Percentiles rank a stretch among this genome's conserved stretches.
phyloP scores from a whole-genome alignment of 2,113 vertebrate species.

The Oncorhynchus tshawytscha region DNA sequence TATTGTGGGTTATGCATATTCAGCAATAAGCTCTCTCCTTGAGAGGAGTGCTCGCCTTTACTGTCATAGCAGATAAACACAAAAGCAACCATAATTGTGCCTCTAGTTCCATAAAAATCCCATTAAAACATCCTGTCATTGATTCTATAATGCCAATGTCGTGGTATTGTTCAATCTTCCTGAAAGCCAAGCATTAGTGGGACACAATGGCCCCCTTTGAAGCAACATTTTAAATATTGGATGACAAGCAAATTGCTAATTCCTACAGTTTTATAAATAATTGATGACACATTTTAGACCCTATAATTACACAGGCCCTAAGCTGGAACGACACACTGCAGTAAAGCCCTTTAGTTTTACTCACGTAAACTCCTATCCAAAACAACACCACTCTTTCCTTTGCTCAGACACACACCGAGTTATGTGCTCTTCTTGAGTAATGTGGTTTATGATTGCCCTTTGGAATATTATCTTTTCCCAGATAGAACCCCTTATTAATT shows the following conservation, averaged over 20 bases:
- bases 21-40: constrained; percentile 2
- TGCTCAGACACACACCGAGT: not conserved
- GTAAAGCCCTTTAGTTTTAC: not conserved
- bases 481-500: not conserved
- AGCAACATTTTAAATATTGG: constrained; percentile 16
- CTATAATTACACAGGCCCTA: constrained; percentile 20
- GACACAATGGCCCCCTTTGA: constrained; percentile 14
- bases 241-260: constrained; percentile 16
- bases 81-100: not conserved
- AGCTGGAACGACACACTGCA: not conserved
- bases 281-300: constrained; percentile 20
- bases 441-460: not conserved
- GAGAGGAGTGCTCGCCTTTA: not conserved
- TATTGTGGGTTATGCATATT: not conserved
- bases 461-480: not conserved
- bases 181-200: constrained; percentile 10
- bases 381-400: no score
- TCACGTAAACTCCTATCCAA: not conserved
- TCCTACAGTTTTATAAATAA: constrained; percentile 18
- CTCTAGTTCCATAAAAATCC: not conserved
- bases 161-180: constrained; percentile 21
- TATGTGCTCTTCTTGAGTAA: not conserved
- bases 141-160: constrained; percentile 17
- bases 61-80: not conserved
- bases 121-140: constrained; percentile 13